These are phyloP conservation scores for Tryphoninae sp. DNA, from an alignment of 2,888 invertebrate genomes.

Conservation along the genomic window DNA sequence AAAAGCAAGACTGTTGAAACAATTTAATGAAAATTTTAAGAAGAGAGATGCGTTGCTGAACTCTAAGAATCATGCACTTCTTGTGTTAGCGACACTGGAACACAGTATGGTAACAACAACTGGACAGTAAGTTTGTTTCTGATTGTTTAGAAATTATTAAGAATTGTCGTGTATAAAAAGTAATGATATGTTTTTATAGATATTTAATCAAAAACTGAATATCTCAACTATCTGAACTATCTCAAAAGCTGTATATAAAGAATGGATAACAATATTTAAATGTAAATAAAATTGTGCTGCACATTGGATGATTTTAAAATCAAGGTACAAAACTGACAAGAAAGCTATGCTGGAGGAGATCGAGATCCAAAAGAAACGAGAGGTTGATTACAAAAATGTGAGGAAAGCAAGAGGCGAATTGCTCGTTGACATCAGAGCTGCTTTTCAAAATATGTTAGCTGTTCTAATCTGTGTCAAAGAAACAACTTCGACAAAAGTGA, in stretches of 20 bases:
- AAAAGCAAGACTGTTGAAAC: slow-evolving; percentile 81
- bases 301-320: neutral
- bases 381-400: slow-evolving; percentile 78
- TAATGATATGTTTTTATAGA: too few relatives aligned
- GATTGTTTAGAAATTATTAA: neutral
- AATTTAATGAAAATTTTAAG: slow-evolving; percentile 81
- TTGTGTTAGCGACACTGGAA: slow-evolving; percentile 82
- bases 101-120: slow-evolving; percentile 78
- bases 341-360: slow-evolving; percentile 81
- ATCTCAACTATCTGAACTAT: too few relatives aligned
- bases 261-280: neutral
- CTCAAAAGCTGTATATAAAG: too few relatives aligned
- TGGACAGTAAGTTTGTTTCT: slow-evolving; percentile 71
- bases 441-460: slow-evolving; percentile 84
- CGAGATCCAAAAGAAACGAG: slow-evolving; percentile 81
- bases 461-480: slow-evolving; percentile 80
- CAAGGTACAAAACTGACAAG: slow-evolving; percentile 83
- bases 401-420: slow-evolving; percentile 83
- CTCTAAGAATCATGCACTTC: slow-evolving; percentile 82
- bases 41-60: slow-evolving; percentile 82
- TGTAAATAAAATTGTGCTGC: neutral
- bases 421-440: slow-evolving; percentile 84
- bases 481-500: slow-evolving; percentile 44
- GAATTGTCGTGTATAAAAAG: neutral
- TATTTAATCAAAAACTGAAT: too few relatives aligned